A percentile compares a stretch with the other conserved stretches of the same genome.
phyloP scores from a whole-genome alignment of 2,888 invertebrate genomes.

The Masnerella sp. region DNA sequence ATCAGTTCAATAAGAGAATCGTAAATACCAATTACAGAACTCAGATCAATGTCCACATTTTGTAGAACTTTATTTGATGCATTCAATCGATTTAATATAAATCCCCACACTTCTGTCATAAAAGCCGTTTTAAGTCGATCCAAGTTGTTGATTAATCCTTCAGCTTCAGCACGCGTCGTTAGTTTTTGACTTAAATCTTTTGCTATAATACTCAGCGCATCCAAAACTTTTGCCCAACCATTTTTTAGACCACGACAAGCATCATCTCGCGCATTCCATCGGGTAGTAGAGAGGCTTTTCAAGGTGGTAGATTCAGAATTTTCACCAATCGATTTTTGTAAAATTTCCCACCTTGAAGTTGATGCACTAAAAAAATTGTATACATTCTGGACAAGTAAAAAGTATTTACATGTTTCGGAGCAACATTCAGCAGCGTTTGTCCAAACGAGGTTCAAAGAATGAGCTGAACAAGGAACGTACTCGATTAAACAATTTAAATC shows the following conservation, averaged over 20 bases:
- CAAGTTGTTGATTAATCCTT: conserved; percentile 10
- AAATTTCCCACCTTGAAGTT: conserved; percentile 38
- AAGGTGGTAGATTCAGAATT: neutral
- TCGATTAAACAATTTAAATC: conserved; percentile 58
- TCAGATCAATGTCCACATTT: conserved; percentile 20
- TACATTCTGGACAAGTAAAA: conserved; percentile 61
- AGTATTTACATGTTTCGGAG: conserved; percentile 58
- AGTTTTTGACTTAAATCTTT: conserved; percentile 17
- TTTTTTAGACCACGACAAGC: conserved; percentile 13
- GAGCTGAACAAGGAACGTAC: conserved; percentile 59
- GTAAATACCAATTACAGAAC: conserved; percentile 16
- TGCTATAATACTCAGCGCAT: conserved; percentile 15
- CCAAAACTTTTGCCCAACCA: conserved; percentile 6
- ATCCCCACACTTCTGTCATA: conserved; percentile 31
- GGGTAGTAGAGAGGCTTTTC: conserved; percentile 33
- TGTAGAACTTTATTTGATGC: conserved; percentile 13
- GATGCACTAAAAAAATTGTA: conserved; percentile 63
- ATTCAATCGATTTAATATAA: conserved; percentile 28
- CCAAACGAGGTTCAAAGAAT: conserved; percentile 64
- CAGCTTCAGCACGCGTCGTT: conserved; percentile 20
- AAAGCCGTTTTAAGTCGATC: conserved; percentile 22
- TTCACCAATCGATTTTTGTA: neutral
- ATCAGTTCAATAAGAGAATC: conserved; percentile 20
- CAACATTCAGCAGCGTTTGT: conserved; percentile 63
- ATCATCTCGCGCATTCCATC: conserved; percentile 38